Percentiles rank a stretch among this genome's conserved stretches.
Evolutionary conservation across 2,888 invertebrate genomes (phyloP).

Genomic region (Microplitis manilae): DNA sequence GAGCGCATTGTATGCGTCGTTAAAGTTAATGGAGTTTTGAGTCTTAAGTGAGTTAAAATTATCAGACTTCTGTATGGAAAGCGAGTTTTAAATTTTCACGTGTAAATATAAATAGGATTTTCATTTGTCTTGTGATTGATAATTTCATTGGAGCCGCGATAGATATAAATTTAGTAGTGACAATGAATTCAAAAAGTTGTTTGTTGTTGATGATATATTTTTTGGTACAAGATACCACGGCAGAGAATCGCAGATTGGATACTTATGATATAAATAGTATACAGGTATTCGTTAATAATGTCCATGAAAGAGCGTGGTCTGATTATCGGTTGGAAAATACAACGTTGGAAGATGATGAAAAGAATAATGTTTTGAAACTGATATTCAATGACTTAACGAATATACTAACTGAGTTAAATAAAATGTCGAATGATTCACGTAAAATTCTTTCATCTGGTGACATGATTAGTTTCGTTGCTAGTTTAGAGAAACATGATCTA

Average conservation of each 20-base stretch:
- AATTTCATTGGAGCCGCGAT: too few species aligned
- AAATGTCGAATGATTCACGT: background rate
- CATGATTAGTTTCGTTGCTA: background rate
- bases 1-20: too few species aligned
- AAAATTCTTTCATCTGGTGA: background rate
- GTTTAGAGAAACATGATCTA: background rate
- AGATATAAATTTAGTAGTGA: background rate
- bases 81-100: too few species aligned
- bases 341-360: background rate
- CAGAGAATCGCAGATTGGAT: background rate
- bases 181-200: background rate
- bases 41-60: too few species aligned
- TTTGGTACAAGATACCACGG: background rate
- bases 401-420: background rate
- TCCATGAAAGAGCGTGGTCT: background rate
- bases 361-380: background rate
- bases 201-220: background rate
- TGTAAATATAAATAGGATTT: too few species aligned
- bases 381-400: background rate
- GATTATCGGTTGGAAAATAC: background rate
- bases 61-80: too few species aligned
- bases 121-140: too few species aligned
- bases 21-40: too few species aligned
- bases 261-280: background rate
- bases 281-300: background rate